Evolutionary conservation across 2,113 vertebrate species (phyloP), one percentile per base, ranked within the genome.

Genomic region (Pterocles gutturalis): DNA sequence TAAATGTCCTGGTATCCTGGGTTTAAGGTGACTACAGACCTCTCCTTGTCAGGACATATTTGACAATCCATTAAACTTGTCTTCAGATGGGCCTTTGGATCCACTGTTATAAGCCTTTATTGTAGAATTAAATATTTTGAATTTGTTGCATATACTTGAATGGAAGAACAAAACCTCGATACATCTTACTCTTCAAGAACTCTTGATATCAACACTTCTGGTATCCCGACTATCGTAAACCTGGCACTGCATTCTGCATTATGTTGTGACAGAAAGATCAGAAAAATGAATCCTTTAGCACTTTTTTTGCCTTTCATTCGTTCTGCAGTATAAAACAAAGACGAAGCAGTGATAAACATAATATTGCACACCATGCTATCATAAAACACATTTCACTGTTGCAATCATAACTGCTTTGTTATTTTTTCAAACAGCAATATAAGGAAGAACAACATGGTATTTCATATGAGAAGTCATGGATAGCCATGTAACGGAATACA

Each of bases 241-340:
- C 75, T 4, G 20, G 7, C 41, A 80, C 36, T 54, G 34, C 43
- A 46, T 67, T 79, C 55, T 60, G 13, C 21, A 22, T 34, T 25
- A 45, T n/a, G 6, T 15, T 60, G 19, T 17, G n/a, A 92, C 34
- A 60, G 24, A 75, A 34, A 36, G 15, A 61, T 54, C 34, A 84
- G 76, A 90, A 93, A 34, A 26, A 57, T 2, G 1, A 83, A 61
- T 43, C 57, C 53, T 65, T 85, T 16, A 83, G 65, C 13, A 10
- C 11, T 26, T 24, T 33, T 71, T 46, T 77, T 51, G 36, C 33
- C 48, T 58, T 81, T 60, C 20, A 21, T 54, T 71, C 60, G 11
- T 34, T 28, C 34, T 26, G 3, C 24, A 31, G n/a, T 41, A 87
- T 0, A 0, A 22, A 73, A 57, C 22, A 55, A 57, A 72, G 51